A percentile compares a stretch with the other conserved stretches of the same genome.
These are phyloP conservation scores for Crioceris asparagi DNA, from an alignment of 2,888 invertebrate species.

Conservation along the genomic window DNA sequence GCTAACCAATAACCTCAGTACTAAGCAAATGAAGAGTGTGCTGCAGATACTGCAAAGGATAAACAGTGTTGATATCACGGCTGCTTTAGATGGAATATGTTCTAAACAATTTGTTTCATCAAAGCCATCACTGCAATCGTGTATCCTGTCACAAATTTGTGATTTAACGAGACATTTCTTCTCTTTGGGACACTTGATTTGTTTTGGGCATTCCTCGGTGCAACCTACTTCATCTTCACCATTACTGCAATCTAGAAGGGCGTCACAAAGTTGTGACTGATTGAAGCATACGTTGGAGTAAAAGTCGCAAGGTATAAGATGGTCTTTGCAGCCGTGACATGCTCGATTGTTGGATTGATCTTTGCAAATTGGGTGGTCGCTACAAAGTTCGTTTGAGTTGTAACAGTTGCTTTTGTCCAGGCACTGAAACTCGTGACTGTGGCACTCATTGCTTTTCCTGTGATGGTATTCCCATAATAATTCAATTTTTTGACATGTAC, in stretches of 20 bases:
- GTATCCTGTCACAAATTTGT: conserved; percentile 11
- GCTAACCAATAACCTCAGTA: conserved; percentile 13
- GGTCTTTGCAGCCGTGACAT: conserved; percentile 10
- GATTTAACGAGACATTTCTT: conserved; percentile 11
- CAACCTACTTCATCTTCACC: conserved; percentile 17
- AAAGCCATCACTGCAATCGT: conserved; percentile 11
- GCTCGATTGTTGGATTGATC: conserved; percentile 15
- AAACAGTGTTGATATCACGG: conserved; percentile 7
- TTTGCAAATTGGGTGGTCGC: conserved; percentile 9
- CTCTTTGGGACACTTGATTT: conserved; percentile 12
- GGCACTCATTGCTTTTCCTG: conserved; percentile 10
- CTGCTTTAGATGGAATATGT: not conserved
- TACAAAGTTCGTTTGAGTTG: conserved; percentile 10
- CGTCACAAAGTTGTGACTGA: conserved; percentile 11
- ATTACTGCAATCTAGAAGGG: conserved; percentile 10
- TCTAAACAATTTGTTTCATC: conserved; percentile 13
- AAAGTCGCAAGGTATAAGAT: conserved; percentile 9
- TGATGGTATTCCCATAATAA: not conserved
- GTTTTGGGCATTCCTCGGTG: conserved; percentile 9
- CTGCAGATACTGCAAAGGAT: conserved; percentile 13
- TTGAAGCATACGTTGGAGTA: conserved; percentile 7
- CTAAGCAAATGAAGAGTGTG: conserved; percentile 11
- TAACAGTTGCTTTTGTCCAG: conserved; percentile 14
- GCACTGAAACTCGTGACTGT: conserved; percentile 13
- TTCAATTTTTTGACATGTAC: no score